These are phyloP conservation scores for Apodemia hepburni DNA, from an alignment of 2,888 invertebrate genomes.

Conservation along the genomic window DNA sequence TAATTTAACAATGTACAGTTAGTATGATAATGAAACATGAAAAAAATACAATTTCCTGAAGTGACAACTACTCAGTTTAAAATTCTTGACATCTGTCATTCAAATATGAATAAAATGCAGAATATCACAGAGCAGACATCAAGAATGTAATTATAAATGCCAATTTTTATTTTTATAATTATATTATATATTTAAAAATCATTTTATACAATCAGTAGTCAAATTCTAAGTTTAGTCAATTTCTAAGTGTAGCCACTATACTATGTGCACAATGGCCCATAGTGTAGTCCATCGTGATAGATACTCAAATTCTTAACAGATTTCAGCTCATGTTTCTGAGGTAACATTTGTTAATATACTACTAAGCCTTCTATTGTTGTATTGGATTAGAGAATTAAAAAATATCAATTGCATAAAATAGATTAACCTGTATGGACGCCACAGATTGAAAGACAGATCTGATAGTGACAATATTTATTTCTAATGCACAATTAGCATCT, in stretches of 20 bases:
- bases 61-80: not conserved
- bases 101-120: not conserved
- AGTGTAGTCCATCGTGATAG: too few relatives aligned
- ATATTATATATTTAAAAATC: constrained; percentile 21
- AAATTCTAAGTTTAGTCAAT: constrained; percentile 31
- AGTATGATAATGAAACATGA: not conserved
- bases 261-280: too few relatives aligned
- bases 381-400: constrained; percentile 2
- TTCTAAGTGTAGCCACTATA: constrained; percentile 28
- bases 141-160: not conserved
- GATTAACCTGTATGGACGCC: not conserved
- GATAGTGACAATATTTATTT: constrained; percentile 49
- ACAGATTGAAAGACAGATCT: constrained; percentile 54
- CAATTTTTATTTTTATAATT: not conserved
- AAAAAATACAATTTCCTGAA: not conserved
- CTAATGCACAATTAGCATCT: constrained; percentile 19
- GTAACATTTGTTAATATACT: constrained; percentile 46
- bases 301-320: constrained; percentile 41
- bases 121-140: not conserved
- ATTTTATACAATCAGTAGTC: constrained; percentile 26
- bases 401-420: constrained; percentile 40
- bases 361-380: not conserved
- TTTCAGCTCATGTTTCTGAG: constrained; percentile 49
- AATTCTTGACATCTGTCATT: not conserved
- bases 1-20: not conserved